Base-by-base conservation (phyloP, 2,888 invertebrate genomes). In the Andrena camellia region DNA sequence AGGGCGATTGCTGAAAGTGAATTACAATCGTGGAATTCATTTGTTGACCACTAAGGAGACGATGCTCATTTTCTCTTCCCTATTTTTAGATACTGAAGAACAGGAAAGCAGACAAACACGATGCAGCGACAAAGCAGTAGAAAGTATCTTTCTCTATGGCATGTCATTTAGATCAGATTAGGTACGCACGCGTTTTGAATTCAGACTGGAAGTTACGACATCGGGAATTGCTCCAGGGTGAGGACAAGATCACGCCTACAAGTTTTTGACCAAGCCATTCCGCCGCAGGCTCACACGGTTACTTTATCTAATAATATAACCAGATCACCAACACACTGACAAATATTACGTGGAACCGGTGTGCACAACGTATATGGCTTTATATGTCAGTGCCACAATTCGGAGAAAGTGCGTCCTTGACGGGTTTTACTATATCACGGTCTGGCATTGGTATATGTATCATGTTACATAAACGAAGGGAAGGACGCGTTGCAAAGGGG, bases 361-460 rank as follows among this genome's bases (percentile, higher is more conserved):
- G 76, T 64, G 78, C 8, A 54, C 57, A 23, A 78, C 82, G 70
- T 35, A 82, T 81, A 80, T 83, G 74, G 72, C 52, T 79, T 82
- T 81, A 78, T 86, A 80, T 86, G 85, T 85, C 85, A 86, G 84
- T 85, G 81, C 75, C 78, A 86, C 83, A 87, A 85, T 87, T 88
- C 67, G 83, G 91, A 90, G 91, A 91, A 91, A 91, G 91, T 86
- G 71, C 74, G 86, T 77, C 90, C 91, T 90, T 90, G 88, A 78
- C 80, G 68, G 66, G 81, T 87, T 76, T 74, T 81, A 87, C 78
- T 83, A 86, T 89, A 86, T 85, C 87, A 76, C 62, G 85, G 72
- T 13, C 69, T 67, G 71, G 69, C 60, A 83, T 73, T 78, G 71
- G 83, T 81, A 77, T 80, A 84, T 74, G 69, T 85, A 83, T 84